Evolutionary conservation across 1,140 invertebrate genomes (phyloP).

Genomic region (Drosophila pectinifera): DNA sequence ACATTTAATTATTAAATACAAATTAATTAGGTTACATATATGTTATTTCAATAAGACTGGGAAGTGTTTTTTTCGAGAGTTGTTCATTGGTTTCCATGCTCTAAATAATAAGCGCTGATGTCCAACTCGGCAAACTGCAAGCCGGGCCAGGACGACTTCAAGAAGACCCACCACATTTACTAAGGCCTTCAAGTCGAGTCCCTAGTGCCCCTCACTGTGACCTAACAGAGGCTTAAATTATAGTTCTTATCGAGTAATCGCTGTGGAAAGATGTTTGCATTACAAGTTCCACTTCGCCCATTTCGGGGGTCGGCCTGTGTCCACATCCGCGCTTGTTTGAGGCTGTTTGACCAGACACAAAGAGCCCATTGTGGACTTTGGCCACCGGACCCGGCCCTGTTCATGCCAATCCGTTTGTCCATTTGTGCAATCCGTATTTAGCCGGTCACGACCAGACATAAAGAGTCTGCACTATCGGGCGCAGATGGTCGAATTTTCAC

Average conservation of each 20-base stretch:
- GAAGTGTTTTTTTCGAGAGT: too few species aligned
- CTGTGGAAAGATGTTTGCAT: constrained; percentile 15
- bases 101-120: not conserved
- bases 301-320: constrained; percentile 8
- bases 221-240: constrained; percentile 1
- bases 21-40: too few species aligned
- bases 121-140: not conserved
- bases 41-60: too few species aligned
- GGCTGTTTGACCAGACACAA: constrained; percentile 46
- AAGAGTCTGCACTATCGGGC: constrained; percentile 38
- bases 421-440: constrained; percentile 57
- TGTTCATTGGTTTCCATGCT: too few species aligned
- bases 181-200: not conserved
- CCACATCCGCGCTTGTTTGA: constrained; percentile 2
- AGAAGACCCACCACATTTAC: not conserved
- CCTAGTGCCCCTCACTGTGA: not conserved
- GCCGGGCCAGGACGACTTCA: not conserved
- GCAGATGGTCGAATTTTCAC: constrained; percentile 71
- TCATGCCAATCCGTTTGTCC: constrained; percentile 28
- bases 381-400: not conserved
- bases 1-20: too few species aligned
- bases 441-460: constrained; percentile 70
- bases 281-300: constrained; percentile 1
- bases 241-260: constrained; percentile 13
- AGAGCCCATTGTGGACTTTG: constrained; percentile 33